Base-by-base conservation (phyloP, 2,888 invertebrate genomes). In the Amphipyra tragopoginis region DNA sequence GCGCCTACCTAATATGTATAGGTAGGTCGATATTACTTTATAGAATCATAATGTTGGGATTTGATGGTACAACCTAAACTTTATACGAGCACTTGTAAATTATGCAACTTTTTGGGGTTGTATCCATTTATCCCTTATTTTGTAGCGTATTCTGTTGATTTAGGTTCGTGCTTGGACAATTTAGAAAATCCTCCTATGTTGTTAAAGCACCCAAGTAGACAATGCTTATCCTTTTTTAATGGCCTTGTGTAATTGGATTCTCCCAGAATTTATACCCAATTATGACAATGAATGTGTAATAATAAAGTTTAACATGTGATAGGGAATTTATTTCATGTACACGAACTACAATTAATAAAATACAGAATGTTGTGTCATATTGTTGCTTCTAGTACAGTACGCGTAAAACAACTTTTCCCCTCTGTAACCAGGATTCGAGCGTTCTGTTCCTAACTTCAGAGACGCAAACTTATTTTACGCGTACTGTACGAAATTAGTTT, bases 91-190 rank as follows among this genome's bases (percentile, higher is more conserved):
- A 2, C n/a, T 13, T 5, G 13, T 45, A 45, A 45, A 45, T 45
- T n/a, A 29, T 29, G 29, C n/a, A 45, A 45, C n/a, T 43, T 21
- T 14, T 29, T 45, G 10, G 26, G 29, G 29, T 45, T 45, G 8
- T 10, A 73, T 77, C 71, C 67, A 58, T 76, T 75, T 67, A 75
- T 74, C 77, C 79, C 77, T 77, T 79, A 80, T 80, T 83, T 77
- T 77, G 73, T 72, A 75, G 74, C 69, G 72, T 77, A 82, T 77
- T 67, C 55, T 80, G 82, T 84, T 84, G 75, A 77, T 78, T 81
- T 81, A 81, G 82, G 77, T 59, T 58, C 48, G 54, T 69, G 57
- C 5, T 63, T 72, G 64, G 56, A 70, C 62, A 74, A 76, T 74
- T 62, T 55, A 55, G 48, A 70, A 64, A 72, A 68, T 43, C 59